phyloP scores from a whole-genome alignment of 2,113 vertebrate genomes.

The Parus major region DNA sequence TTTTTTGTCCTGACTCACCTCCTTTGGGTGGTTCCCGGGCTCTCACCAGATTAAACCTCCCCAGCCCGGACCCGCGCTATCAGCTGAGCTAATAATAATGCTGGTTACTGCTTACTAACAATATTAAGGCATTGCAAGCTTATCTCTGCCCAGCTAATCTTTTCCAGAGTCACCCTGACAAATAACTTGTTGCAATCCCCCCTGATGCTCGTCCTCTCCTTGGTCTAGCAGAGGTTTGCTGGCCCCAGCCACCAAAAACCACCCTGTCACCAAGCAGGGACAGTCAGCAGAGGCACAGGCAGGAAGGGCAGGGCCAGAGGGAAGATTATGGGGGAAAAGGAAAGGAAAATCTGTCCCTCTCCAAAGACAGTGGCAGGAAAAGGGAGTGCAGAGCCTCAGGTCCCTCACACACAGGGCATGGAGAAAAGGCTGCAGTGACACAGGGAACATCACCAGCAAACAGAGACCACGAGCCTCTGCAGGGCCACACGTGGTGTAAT shows the following conservation, averaged over 20 bases:
- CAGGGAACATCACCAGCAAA: background rate
- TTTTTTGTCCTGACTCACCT: background rate
- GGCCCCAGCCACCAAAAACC: background rate
- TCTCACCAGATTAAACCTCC: background rate
- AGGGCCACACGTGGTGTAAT: background rate
- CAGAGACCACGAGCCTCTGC: background rate
- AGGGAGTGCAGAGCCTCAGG: background rate
- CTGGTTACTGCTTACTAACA: conserved; percentile 47
- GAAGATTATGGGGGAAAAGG: background rate
- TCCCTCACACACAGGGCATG: fast-evolving
- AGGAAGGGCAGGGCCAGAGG: background rate
- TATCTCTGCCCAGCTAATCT: conserved; percentile 67
- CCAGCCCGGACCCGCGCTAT: background rate
- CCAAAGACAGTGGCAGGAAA: background rate
- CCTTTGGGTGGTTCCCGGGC: background rate
- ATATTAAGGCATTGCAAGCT: conserved; percentile 37
- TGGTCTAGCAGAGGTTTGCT: background rate
- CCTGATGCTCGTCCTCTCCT: background rate
- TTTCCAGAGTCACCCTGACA: conserved; percentile 43
- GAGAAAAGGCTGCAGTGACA: background rate
- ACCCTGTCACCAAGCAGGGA: background rate
- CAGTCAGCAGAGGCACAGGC: background rate
- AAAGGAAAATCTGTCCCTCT: background rate
- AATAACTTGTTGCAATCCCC: conserved; percentile 11
- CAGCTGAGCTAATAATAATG: conserved; percentile 66